These are phyloP conservation scores for Cosmia trapezina DNA, from an alignment of 2,888 invertebrate species.

Conservation along the genomic window DNA sequence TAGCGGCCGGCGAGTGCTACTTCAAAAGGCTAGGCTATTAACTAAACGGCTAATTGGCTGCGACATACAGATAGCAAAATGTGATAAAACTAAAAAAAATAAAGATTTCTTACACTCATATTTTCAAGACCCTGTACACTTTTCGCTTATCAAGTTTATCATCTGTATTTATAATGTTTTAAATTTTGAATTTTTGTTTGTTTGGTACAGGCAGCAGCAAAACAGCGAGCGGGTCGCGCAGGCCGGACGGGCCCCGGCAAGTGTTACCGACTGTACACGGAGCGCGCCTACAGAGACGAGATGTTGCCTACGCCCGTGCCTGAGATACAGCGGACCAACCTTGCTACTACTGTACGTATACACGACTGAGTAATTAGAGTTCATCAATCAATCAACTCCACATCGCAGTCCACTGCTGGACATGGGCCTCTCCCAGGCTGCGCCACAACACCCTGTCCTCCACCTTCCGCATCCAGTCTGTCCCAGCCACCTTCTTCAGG, in stretches of 20 bases:
- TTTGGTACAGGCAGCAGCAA: constrained; percentile 95
- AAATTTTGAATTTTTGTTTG: not conserved
- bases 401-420: too few species aligned
- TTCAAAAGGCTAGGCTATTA: too few species aligned
- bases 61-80: too few species aligned
- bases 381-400: too few species aligned
- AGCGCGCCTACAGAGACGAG: constrained; percentile 99
- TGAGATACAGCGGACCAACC: constrained; percentile 99
- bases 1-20: too few species aligned
- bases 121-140: not conserved
- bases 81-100: too few species aligned
- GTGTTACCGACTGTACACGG: constrained; percentile 98
- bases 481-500: too few species aligned
- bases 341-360: constrained; percentile 95
- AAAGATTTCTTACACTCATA: not conserved
- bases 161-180: not conserved
- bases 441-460: too few species aligned
- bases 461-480: too few species aligned
- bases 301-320: constrained; percentile 99
- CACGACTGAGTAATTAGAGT: too few species aligned
- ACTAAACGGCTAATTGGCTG: too few species aligned
- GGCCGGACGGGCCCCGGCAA: constrained; percentile 99
- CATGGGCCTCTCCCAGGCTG: too few species aligned
- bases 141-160: not conserved
- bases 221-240: constrained; percentile 98